Conservation (phyloP, 2,113 vertebrate species). For the Nothoprocta pentlandii region DNA sequence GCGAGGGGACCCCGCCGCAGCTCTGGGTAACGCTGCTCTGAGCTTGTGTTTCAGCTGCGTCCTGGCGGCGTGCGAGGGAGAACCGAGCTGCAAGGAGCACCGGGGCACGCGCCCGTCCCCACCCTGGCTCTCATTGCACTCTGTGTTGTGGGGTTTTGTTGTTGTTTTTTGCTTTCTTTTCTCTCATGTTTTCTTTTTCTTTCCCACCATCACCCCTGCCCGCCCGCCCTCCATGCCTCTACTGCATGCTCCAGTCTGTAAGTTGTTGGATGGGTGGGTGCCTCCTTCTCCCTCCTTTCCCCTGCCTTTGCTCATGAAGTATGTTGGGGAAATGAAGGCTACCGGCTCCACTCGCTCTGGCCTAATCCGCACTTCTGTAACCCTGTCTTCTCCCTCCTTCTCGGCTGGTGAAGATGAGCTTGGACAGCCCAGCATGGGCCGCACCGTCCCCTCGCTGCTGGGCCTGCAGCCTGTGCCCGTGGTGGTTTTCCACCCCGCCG, state of each 20-base stretch:
- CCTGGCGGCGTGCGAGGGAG: background rate
- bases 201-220: constrained; percentile 71
- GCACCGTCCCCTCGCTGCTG: background rate
- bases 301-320: background rate
- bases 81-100: fast-evolving
- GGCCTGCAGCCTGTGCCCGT: background rate
- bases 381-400: background rate
- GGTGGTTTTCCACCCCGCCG: too few species aligned
- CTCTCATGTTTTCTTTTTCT: constrained; percentile 74
- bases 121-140: fast-evolving
- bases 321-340: background rate
- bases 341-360: constrained; percentile 9
- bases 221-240: constrained; percentile 69
- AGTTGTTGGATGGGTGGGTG: constrained; percentile 70
- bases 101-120: background rate
- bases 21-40: fast-evolving
- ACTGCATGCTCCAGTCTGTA: constrained; percentile 93
- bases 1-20: background rate
- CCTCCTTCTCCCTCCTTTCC: background rate
- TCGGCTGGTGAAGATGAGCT: constrained; percentile 30
- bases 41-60: constrained; percentile 31
- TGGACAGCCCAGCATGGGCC: background rate
- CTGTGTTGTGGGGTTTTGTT: constrained; percentile 24
- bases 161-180: constrained; percentile 57
- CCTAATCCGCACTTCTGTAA: constrained; percentile 23